Base-by-base conservation (phyloP, 2,888 invertebrate genomes). In the Plebejus argus region DNA sequence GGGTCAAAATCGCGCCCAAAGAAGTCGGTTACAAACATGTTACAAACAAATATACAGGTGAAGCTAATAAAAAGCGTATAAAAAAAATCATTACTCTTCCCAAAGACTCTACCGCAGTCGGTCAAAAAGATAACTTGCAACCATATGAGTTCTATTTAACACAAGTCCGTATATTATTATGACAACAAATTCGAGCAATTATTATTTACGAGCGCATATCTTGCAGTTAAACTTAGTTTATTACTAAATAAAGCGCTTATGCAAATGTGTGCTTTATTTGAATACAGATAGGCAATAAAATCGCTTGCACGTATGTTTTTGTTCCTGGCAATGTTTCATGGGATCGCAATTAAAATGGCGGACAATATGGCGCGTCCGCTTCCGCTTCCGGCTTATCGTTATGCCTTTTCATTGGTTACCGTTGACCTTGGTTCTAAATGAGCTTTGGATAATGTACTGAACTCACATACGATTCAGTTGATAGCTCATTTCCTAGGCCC, bases 371-470 rank as follows among this genome's bases (percentile, higher is more conserved):
- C 78, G 79, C 78, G 79, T 79, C 78, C 79, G 78, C 53, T 76
- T 81, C 81, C 80, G 78, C 78, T 79, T 81, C 79, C 79, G 79
- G 80, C 82, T 83, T 83, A 84, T 85, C 82, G 84, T 81, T 85
- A 85, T 84, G 82, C 80, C 81, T 83, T 82, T 83, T 82, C 82
- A 83, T 83, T 82, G 82, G 79, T 45, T 45, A 49, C 74, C 8
- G 53, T 53, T 74, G 49, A 74, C 74, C 53, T 53, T 74, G 74
- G 18, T 49, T 28, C 15, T 28, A 28, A 28, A 49, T 74, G 23
- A 28, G 45, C 49, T 53, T 8, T 45, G 20, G 39, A 49, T 23
- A 71, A 39, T 39, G n/a, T 35, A 70, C 70, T 6, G 18, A 3
- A 28, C 70, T 70, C 53, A 70, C 15, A 23, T 70, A 23, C 70